These are phyloP conservation scores for Venusia cambrica DNA, from an alignment of 2,888 invertebrate genomes.

Conservation along the genomic window DNA sequence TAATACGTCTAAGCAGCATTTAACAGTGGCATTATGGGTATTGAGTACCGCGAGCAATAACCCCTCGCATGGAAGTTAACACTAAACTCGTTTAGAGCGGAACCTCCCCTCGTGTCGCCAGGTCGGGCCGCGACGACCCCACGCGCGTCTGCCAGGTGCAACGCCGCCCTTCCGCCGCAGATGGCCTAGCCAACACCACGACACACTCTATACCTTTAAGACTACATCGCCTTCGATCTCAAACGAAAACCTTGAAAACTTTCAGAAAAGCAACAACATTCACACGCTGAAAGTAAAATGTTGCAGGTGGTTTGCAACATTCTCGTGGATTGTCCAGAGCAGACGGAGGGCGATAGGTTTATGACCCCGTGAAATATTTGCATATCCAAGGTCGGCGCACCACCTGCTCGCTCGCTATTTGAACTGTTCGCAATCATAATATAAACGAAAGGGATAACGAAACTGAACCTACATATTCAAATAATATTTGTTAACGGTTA, in stretches of 20 bases:
- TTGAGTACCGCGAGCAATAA: constrained; percentile 39
- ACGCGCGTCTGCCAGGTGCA: constrained; percentile 69
- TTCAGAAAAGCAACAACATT: background rate
- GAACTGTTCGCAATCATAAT: constrained; percentile 16
- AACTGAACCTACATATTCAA: constrained; percentile 26
- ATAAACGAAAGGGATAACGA: constrained; percentile 25
- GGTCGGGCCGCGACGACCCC: constrained; percentile 57
- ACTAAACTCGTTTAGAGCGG: constrained; percentile 51
- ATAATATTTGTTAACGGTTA: constrained; percentile 23
- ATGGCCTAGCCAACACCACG: constrained; percentile 35
- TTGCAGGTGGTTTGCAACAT: constrained; percentile 22
- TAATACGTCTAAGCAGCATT: constrained; percentile 42
- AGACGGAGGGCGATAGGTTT: constrained; percentile 44
- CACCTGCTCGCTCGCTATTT: constrained; percentile 49
- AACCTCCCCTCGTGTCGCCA: constrained; percentile 49
- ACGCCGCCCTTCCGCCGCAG: constrained; percentile 58
- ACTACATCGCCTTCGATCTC: background rate
- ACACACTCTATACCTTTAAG: constrained; percentile 1
- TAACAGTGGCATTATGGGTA: constrained; percentile 36
- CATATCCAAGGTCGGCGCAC: constrained; percentile 56
- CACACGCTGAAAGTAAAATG: constrained; percentile 3
- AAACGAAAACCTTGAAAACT: background rate
- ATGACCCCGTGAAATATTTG: constrained; percentile 57
- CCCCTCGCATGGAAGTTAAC: constrained; percentile 48
- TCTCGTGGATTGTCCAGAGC: constrained; percentile 31